phyloP scores from a whole-genome alignment of 2,888 invertebrate genomes.

The Strigamia transsilvanica region DNA sequence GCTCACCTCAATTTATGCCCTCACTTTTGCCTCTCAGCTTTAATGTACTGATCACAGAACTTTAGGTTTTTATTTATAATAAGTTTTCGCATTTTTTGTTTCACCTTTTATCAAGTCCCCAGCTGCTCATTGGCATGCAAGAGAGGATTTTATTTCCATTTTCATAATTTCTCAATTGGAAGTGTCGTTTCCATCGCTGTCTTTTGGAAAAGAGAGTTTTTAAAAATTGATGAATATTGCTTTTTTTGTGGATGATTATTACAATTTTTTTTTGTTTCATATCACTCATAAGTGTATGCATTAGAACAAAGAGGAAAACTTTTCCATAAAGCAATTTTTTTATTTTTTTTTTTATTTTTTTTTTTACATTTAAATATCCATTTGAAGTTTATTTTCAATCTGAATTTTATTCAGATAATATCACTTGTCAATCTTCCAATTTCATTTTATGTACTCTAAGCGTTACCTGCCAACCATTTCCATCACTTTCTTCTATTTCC shows the following conservation, averaged over 20 bases:
- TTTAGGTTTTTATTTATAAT: slow-evolving; percentile 26
- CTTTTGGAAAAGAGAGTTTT: neutral
- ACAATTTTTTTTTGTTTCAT: slow-evolving; percentile 6
- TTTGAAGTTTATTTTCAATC: neutral
- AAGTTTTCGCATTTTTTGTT: neutral
- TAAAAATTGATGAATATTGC: slow-evolving; percentile 40
- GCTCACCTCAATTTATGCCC: slow-evolving; percentile 34
- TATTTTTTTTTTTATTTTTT: neutral
- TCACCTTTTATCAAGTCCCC: slow-evolving; percentile 31
- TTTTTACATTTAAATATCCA: neutral
- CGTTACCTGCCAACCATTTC: slow-evolving; percentile 32
- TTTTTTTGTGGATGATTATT: slow-evolving; percentile 6
- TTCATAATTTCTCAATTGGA: slow-evolving; percentile 41
- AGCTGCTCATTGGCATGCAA: slow-evolving; percentile 42
- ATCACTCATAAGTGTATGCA: neutral
- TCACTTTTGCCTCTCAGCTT: slow-evolving; percentile 31
- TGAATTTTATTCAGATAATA: slow-evolving; percentile 15
- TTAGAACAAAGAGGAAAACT: slow-evolving; percentile 8
- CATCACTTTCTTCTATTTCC: slow-evolving; percentile 42
- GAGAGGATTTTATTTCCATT: slow-evolving; percentile 43
- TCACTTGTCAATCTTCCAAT: slow-evolving; percentile 35
- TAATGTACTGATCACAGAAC: slow-evolving; percentile 31
- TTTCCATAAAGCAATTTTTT: neutral
- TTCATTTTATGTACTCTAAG: slow-evolving; percentile 37
- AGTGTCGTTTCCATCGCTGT: slow-evolving; percentile 37